A percentile compares a stretch with the other conserved stretches of the same genome.
Evolutionary conservation across 2,113 vertebrate genomes (phyloP).

Genomic region (Pongo abelii): DNA sequence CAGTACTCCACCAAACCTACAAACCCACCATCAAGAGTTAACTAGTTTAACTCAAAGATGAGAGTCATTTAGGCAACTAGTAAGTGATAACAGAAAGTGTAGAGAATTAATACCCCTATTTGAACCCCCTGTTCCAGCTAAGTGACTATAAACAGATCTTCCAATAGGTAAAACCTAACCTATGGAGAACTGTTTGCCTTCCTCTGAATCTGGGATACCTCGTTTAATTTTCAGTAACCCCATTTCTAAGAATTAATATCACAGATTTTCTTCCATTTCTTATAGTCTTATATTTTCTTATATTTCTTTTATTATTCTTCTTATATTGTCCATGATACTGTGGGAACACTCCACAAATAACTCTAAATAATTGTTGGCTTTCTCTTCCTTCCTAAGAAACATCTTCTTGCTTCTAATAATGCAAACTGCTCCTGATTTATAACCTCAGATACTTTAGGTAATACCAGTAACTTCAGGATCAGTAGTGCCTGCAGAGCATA

Average conservation of each 20-base stretch:
- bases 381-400: constrained; percentile 30
- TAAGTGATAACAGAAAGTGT: neutral
- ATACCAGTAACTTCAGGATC: constrained; percentile 63
- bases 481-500: constrained; percentile 33
- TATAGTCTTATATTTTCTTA: neutral
- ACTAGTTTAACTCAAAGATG: neutral
- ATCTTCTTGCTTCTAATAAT: constrained; percentile 19
- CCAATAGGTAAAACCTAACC: neutral
- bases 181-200: neutral
- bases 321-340: neutral
- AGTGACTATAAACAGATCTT: neutral
- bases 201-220: neutral
- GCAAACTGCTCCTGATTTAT: constrained; percentile 58
- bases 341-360: neutral
- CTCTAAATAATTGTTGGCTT: neutral
- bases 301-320: too few species aligned
- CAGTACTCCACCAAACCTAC: neutral
- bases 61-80: neutral
- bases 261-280: neutral
- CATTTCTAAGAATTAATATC: neutral
- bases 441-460: constrained; percentile 47
- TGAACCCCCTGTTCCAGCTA: neutral
- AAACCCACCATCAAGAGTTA: neutral
- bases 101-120: neutral
- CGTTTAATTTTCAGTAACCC: neutral